Base-by-base conservation (phyloP, 2,113 vertebrate genomes). In the Romanogobio albipinnatus region DNA sequence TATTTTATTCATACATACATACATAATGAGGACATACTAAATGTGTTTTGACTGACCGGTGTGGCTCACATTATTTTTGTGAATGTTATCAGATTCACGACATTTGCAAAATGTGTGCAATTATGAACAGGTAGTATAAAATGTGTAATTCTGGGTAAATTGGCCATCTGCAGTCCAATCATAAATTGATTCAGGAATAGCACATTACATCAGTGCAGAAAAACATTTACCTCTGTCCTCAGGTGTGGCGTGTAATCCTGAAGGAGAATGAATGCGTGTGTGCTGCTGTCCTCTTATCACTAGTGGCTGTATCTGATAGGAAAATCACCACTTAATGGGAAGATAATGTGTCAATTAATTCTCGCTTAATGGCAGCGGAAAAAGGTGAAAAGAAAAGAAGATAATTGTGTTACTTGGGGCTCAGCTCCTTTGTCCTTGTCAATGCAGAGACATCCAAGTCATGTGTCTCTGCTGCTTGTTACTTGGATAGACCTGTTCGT, bases 341-440 rank as follows among this genome's bases (percentile, higher is more conserved):
- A 86, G 80, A 86, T 86, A 86, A 86, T 86, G 85, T 82, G 73
- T 86, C 79, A 76, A 76, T 86, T 82, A 84, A 84, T 76, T 76
- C 26, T 76, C 43, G 15, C 17, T 51, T 81, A 81, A 66, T 81
- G 78, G 43, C 26, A 47, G 61, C 9, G 24, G 5, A 22, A 64
- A 68, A 81, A 33, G 59, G 78, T 68, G 78, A 81, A 81, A 81
- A 49, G 78, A 22, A 81, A 68, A 68, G 61, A 81, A 51, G 78
- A 81, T 51, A 81, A 81, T 81, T 81, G 26, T 81, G 45, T 81
- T 68, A 81, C 78, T 81, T 81, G 51, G 61, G 61, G 15, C 45
- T 66, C 61, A 33, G 45, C 59, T 81, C 78, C 7, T 81, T 81
- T 66, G 66, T 81, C 45, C 13, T 61, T 61, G 76, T 61, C 78